Base-by-base conservation (phyloP, 2,797 vertebrate species). In the Furcifer pardalis region DNA sequence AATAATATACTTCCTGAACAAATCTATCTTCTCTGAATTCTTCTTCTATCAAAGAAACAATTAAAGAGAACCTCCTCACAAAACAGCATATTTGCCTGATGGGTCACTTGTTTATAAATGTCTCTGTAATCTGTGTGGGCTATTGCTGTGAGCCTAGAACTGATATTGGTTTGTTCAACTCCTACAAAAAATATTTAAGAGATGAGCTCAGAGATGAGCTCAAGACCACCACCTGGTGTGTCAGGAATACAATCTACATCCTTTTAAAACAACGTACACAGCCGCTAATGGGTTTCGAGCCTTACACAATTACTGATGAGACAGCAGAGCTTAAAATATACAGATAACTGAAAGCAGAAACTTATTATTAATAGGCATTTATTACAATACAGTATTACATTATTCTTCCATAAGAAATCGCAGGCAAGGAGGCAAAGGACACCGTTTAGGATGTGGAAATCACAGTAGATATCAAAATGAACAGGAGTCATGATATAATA, bases 1-100 rank as follows among this genome's bases (percentile, higher is more conserved):
- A 81, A 89, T 40, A 1, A 52, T 2, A 52, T 1, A 37, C 59
- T 84, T 89, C 63, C 76, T 86, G 82, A 87, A 90, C 37, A 3
- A 77, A 90, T 78, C n/a, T 88, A 32, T 73, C n/a, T 78, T 88
- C 46, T 83, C 88, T 83, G 78, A 37, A 77, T 79, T 87, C 62
- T 69, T 77, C 63, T 82, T 62, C 77, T 62, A 89, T 60, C 52
- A 74, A 37, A 73, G 17, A 75, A 71, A 85, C 83, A 30, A 62
- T 59, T 84, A 73, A 27, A 76, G 71, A 74, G 85, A 81, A 40
- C 32, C 27, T 78, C 81, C 49, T 62, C 1, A 0, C 19, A 65
- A n/a, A 88, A 79, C 12, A 88, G 44, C 63, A 2, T 10, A 71
- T 76, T 76, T 84, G 32, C 25, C 56, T 79, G 73, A 81, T 81